Evolutionary conservation across 2,113 vertebrate species (phyloP), one percentile per base, ranked within the genome.

Genomic region (Odocoileus virginianus): DNA sequence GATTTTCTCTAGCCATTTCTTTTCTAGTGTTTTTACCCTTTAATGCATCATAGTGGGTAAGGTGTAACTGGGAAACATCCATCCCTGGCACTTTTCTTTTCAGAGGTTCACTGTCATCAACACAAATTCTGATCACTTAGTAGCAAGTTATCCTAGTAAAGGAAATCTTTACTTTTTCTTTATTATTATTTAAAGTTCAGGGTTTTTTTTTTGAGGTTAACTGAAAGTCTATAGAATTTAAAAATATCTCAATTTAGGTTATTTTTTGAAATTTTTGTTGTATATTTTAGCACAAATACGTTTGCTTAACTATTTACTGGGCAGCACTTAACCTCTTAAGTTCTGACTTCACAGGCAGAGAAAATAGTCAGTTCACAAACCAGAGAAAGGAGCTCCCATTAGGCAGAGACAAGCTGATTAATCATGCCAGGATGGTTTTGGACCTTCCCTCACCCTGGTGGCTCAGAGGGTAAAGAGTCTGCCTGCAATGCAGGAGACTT

Each of bases 301-400:
- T 76, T 76, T 76, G 71, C 23, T 76, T 76, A 76, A 76, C 43
- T 76, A 76, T 76, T 40, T 40, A 25, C 12, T 74, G 71, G 71
- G 71, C 5, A 43, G 6, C 11, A 55, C 30, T 50, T 79, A 23
- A 7, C 52, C 60, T 36, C 76, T 15, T 2, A 79, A 50, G 33
- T 15, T 83, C 57, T 11, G n/a, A 58, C 15, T 57, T 33, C 28
- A 9, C 0, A 4, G 30, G 28, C 14, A 52, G 27, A 36, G 30
- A 47, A 19, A 52, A 15, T 1, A 2, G 55, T 23, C 27, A 78
- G 55, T 25, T 47, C 11, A 2, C 4, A 0, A 5, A 47, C 13
- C 67, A 30, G 47, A 83, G 67, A 43, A 13, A 45, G 0, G 8
- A 19, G 25, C 50, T 57, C 89, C 28, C 0, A 0, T 13, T 17